Conservation (phyloP, 2,797 vertebrate genomes). For the Poeciliopsis turneri region DNA sequence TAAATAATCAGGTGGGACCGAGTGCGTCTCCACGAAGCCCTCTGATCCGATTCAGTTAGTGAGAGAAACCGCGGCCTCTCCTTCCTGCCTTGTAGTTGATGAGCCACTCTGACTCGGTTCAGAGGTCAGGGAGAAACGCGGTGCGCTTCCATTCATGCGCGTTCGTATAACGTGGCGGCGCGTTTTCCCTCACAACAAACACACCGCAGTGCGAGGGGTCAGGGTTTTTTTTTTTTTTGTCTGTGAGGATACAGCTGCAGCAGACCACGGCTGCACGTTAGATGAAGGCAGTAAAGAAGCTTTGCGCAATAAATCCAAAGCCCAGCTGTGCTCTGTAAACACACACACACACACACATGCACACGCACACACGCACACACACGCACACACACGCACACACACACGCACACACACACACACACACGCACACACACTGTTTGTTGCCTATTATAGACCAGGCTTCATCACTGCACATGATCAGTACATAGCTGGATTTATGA, state of each 20-base stretch:
- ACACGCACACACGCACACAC: conserved; percentile 25
- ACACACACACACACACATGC: conserved; percentile 31
- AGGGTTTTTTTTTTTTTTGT: conserved; percentile 33
- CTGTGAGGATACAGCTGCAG: conserved; percentile 44
- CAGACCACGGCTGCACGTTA: conserved; percentile 51
- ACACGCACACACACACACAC: conserved; percentile 26
- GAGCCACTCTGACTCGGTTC: conserved; percentile 27
- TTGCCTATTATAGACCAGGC: conserved; percentile 21
- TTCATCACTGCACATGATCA: conserved; percentile 50
- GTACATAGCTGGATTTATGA: conserved; percentile 43
- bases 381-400: neutral
- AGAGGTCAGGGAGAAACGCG: conserved; percentile 33
- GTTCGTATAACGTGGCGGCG: conserved; percentile 30
- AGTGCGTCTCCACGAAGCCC: neutral
- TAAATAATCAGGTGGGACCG: neutral
- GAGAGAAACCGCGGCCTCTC: conserved; percentile 11
- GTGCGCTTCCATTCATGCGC: conserved; percentile 42
- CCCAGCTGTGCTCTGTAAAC: conserved; percentile 75
- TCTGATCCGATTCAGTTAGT: conserved; percentile 32
- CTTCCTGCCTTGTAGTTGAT: conserved; percentile 43
- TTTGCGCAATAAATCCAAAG: conserved; percentile 78
- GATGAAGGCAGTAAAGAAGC: conserved; percentile 74
- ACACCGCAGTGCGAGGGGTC: conserved; percentile 11
- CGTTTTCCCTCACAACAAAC: conserved; percentile 8
- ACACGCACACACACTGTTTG: conserved; percentile 16